phyloP scores from a whole-genome alignment of 2,113 vertebrate genomes.

The Syngnathus floridae region DNA sequence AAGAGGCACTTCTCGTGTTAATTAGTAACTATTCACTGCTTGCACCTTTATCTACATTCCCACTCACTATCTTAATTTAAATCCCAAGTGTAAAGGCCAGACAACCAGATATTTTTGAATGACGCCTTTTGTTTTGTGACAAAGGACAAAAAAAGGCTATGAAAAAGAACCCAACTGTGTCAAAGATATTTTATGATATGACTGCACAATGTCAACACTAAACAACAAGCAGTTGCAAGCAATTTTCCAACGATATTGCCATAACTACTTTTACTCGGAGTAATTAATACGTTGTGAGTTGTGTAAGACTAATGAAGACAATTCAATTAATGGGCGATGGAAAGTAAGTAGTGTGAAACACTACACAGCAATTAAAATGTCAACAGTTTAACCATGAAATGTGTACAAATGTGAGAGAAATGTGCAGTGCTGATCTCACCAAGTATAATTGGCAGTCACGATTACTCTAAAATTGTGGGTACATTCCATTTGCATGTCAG shows the following conservation, averaged over 20 bases:
- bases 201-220: neutral
- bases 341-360: neutral
- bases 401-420: constrained; percentile 30
- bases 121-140: neutral
- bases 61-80: constrained; percentile 9
- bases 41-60: constrained; percentile 5
- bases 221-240: constrained; percentile 1
- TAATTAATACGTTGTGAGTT: neutral
- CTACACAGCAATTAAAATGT: constrained; percentile 30
- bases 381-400: constrained; percentile 19
- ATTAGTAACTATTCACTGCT: constrained; percentile 18
- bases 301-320: neutral
- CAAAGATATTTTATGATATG: constrained; percentile 1
- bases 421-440: neutral
- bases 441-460: constrained; percentile 9
- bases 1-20: constrained; percentile 10
- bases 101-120: neutral
- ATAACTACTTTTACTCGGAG: neutral
- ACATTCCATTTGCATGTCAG: constrained; percentile 16
- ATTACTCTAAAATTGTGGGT: constrained; percentile 18
- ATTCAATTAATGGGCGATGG: constrained; percentile 6
- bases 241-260: neutral
- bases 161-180: neutral
- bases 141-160: neutral
- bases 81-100: constrained; percentile 19